Conservation (phyloP, 2,797 vertebrate species). For the Lepilemur ruficaudatus region DNA sequence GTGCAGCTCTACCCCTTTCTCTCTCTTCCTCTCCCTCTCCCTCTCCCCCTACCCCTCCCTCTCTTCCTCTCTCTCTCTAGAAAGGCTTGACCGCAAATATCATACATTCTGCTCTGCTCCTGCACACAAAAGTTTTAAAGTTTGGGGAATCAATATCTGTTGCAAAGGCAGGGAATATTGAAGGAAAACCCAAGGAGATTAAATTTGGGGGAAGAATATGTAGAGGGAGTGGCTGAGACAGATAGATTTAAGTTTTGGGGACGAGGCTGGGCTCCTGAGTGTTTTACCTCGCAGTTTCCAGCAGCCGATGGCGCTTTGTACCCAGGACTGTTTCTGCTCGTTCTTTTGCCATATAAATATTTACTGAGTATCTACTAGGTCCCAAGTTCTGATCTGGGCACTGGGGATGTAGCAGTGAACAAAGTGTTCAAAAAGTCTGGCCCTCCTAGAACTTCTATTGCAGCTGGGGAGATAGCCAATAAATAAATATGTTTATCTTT, state of each 20-base stretch:
- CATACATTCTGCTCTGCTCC: neutral
- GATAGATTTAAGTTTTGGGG: neutral
- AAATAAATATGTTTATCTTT: neutral
- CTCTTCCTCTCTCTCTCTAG: neutral
- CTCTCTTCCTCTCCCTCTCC: neutral
- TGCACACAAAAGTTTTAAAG: neutral
- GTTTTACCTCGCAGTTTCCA: neutral
- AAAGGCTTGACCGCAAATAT: neutral
- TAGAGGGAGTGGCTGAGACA: neutral
- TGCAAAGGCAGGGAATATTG: neutral
- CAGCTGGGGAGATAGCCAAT: neutral
- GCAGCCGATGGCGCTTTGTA: neutral
- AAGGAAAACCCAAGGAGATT: neutral
- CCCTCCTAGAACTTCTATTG: neutral
- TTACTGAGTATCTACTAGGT: neutral
- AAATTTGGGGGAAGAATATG: neutral
- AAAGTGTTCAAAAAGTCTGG: neutral
- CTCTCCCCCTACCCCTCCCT: neutral
- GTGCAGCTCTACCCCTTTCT: neutral
- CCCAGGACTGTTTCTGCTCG: neutral
- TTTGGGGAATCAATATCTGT: neutral
- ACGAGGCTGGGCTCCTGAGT: neutral
- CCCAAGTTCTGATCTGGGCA: neutral
- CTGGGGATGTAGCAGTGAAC: neutral
- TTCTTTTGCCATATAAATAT: neutral